Percentiles rank a stretch among this genome's conserved stretches.
Conservation (phyloP, 92 coral and sea anemone species). For the Bergia sp. region DNA sequence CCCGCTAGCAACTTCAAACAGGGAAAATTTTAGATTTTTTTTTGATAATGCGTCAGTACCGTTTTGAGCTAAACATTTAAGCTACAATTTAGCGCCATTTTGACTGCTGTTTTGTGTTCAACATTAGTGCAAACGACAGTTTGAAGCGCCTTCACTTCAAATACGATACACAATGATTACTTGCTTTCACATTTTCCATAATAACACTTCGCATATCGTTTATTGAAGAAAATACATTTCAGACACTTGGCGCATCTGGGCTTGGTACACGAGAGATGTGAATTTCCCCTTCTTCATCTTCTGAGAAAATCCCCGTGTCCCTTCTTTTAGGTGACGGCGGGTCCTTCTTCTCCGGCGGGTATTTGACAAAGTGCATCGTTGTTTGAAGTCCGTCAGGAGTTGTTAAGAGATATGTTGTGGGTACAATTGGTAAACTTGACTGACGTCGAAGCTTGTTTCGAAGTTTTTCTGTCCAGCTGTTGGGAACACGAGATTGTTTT, state of each 20-base stretch:
- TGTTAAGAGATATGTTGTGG: slow-evolving; percentile 96
- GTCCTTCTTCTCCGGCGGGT: slow-evolving; percentile 82
- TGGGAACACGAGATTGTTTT: slow-evolving; percentile 65
- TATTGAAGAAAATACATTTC: not conserved
- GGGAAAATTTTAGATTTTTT: not conserved
- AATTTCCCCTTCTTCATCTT: slow-evolving; percentile 97
- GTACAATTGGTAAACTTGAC: slow-evolving; percentile 94
- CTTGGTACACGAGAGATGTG: slow-evolving; percentile 97
- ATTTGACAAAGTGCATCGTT: slow-evolving; percentile 86
- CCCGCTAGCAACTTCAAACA: not conserved
- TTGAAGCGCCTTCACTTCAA: not conserved
- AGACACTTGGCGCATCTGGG: slow-evolving; percentile 92
- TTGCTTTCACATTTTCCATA: not conserved
- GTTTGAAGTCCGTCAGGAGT: slow-evolving; percentile 88
- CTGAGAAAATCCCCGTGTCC: slow-evolving; percentile 74
- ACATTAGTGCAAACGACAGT: not conserved
- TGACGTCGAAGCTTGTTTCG: slow-evolving; percentile 84
- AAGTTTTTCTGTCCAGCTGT: slow-evolving; percentile 83
- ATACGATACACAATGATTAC: not conserved
- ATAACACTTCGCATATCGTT: no score
- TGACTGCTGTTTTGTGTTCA: not conserved
- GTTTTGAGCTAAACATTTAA: not conserved
- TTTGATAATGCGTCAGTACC: no score
- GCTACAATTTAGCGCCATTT: not conserved
- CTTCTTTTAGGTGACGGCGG: slow-evolving; percentile 54